These are phyloP conservation scores for Otus sunia DNA, from an alignment of 2,113 vertebrate species.

Conservation along the genomic window DNA sequence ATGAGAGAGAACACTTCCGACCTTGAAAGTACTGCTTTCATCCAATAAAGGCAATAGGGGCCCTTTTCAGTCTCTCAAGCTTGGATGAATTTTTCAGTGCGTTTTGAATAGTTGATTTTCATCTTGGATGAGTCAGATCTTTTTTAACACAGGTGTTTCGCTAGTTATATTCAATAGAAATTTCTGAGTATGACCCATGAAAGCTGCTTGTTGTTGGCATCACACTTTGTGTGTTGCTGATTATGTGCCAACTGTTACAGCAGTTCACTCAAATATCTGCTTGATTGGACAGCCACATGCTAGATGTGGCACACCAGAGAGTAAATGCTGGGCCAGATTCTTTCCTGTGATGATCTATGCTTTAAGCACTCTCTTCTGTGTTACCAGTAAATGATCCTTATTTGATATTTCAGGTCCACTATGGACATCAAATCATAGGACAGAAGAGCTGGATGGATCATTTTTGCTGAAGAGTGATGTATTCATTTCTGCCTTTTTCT, in stretches of 20 bases:
- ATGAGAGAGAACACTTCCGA: background rate
- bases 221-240: background rate
- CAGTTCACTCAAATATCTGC: background rate
- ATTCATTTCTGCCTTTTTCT: background rate
- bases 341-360: background rate
- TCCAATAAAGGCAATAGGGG: background rate
- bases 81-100: background rate
- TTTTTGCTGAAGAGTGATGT: background rate
- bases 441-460: background rate
- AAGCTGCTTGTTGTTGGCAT: constrained; percentile 30
- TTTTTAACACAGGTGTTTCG: constrained; percentile 7
- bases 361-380: background rate
- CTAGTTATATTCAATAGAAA: constrained; percentile 18
- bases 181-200: background rate
- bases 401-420: background rate
- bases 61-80: background rate
- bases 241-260: background rate
- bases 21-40: background rate
- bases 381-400: background rate
- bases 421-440: background rate
- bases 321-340: background rate
- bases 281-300: background rate
- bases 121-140: background rate
- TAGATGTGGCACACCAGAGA: background rate
- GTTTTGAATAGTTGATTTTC: background rate